These are phyloP conservation scores for Eufriesea mexicana DNA, from an alignment of 1,140 invertebrate genomes.

Conservation along the genomic window DNA sequence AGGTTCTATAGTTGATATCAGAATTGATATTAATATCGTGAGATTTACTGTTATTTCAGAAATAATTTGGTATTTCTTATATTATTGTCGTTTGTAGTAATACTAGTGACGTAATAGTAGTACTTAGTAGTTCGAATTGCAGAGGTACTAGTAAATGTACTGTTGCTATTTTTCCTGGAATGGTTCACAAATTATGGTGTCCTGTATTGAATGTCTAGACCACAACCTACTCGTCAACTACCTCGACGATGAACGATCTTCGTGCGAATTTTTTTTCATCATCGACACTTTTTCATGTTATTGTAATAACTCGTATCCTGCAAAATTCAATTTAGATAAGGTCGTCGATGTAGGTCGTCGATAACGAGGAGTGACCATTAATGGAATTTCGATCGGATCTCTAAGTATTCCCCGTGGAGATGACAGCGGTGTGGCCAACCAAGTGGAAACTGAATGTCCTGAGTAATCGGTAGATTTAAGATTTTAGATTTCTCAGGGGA, in stretches of 20 bases:
- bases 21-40: too few species aligned
- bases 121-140: too few species aligned
- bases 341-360: neutral
- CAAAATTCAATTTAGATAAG: conserved; percentile 27
- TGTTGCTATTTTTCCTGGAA: too few species aligned
- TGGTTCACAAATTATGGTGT: too few species aligned
- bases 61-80: too few species aligned
- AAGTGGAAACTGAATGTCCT: conserved; percentile 26
- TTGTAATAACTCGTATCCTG: neutral
- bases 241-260: neutral
- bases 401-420: conserved; percentile 38
- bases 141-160: too few species aligned
- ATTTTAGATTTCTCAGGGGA: conserved; percentile 29
- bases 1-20: too few species aligned
- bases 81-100: too few species aligned
- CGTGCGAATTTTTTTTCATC: neutral
- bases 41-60: too few species aligned
- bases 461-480: conserved; percentile 27
- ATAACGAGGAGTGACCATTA: conserved; percentile 40
- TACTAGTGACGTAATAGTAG: too few species aligned
- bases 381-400: conserved; percentile 35
- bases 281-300: neutral
- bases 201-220: too few species aligned
- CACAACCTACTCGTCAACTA: too few species aligned
- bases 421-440: conserved; percentile 7